Evolutionary conservation across 2,113 vertebrate species (phyloP).

Genomic region (Sclerurus mexicanus): DNA sequence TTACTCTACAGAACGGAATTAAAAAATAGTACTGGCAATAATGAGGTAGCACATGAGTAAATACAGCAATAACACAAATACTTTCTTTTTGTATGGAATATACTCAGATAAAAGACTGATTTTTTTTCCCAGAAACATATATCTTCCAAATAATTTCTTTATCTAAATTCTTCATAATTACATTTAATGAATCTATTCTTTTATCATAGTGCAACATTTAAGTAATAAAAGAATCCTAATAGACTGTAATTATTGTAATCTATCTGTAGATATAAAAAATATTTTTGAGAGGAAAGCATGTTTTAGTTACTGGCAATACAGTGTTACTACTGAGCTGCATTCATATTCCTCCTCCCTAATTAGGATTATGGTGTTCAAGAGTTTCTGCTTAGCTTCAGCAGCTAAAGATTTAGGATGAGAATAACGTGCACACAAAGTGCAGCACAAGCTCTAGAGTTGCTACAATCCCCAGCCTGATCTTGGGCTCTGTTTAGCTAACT

Average conservation of each 20-base stretch:
- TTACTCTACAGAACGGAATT: background rate
- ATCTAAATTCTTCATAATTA: conserved; percentile 49
- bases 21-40: background rate
- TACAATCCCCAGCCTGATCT: background rate
- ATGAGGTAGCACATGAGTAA: background rate
- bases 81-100: background rate
- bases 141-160: conserved; percentile 22
- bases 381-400: background rate
- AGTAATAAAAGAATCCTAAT: conserved; percentile 48
- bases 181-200: conserved; percentile 38
- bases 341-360: conserved; percentile 40
- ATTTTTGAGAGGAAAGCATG: background rate
- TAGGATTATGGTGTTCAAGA: conserved; percentile 15
- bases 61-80: background rate
- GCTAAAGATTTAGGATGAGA: background rate
- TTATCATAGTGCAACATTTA: conserved; percentile 23
- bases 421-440: background rate
- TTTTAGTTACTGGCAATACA: background rate
- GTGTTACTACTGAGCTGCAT: background rate
- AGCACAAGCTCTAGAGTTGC: background rate
- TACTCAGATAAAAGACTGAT: background rate
- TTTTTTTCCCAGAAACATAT: background rate
- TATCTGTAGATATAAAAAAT: conserved; percentile 26
- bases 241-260: conserved; percentile 39
- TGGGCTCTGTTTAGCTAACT: conserved; percentile 27